Evolutionary conservation across 2,113 vertebrate species (phyloP).

Genomic region (Urocolius indicus): DNA sequence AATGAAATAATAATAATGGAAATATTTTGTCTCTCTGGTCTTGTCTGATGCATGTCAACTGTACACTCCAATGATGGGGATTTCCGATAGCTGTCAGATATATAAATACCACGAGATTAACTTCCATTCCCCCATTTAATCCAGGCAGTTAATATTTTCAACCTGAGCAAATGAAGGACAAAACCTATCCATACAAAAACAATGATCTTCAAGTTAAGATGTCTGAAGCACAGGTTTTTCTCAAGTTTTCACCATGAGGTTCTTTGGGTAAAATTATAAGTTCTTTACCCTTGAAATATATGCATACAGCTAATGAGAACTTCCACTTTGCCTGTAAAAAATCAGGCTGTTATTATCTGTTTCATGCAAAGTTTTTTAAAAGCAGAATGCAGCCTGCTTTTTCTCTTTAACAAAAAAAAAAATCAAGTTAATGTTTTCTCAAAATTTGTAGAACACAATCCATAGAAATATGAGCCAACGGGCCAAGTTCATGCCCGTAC

Average conservation of each 20-base stretch:
- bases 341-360: not conserved
- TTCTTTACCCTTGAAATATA: not conserved
- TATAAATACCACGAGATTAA: not conserved
- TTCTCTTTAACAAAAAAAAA: not conserved
- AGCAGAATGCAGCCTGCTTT: not conserved
- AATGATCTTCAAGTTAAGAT: not conserved
- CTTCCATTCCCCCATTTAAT: not conserved
- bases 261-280: not conserved
- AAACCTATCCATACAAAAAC: not conserved
- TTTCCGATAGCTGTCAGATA: not conserved
- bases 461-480: not conserved
- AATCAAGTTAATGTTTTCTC: not conserved
- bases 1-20: slow-evolving; percentile 17
- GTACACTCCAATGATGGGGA: not conserved
- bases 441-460: not conserved
- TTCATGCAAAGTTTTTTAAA: not conserved
- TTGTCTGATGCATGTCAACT: slow-evolving; percentile 10
- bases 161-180: not conserved
- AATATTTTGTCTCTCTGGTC: slow-evolving; percentile 1
- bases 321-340: not conserved
- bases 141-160: not conserved
- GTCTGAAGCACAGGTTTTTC: not conserved
- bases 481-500: slow-evolving; percentile 9
- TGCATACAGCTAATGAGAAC: not conserved
- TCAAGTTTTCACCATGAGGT: not conserved